A percentile compares a stretch with the other conserved stretches of the same genome.
These are phyloP conservation scores for Drosophila eohydei DNA, from an alignment of 2,888 invertebrate genomes.

Conservation along the genomic window DNA sequence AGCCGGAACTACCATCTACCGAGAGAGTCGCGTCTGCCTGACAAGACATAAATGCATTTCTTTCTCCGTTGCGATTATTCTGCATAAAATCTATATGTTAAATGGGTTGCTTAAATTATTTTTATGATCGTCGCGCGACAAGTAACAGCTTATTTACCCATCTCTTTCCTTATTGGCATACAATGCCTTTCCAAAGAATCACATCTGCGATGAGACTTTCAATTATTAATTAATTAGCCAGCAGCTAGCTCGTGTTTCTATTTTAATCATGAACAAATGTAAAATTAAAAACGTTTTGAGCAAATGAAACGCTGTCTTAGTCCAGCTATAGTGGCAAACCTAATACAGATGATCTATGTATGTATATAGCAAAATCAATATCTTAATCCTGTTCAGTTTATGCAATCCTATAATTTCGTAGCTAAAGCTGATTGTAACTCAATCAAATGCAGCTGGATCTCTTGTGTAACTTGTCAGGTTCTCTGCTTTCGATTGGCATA, in stretches of 20 bases:
- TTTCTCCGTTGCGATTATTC: slow-evolving; percentile 43
- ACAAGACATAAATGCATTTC: slow-evolving; percentile 67
- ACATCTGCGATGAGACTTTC: slow-evolving; percentile 31
- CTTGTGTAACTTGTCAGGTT: too few relatives aligned
- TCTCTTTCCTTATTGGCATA: slow-evolving; percentile 35
- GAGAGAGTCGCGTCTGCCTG: slow-evolving; percentile 43
- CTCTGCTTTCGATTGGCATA: too few relatives aligned
- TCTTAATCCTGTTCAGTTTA: neutral
- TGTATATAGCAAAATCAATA: neutral
- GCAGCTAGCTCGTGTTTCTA: slow-evolving; percentile 39
- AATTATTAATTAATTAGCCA: slow-evolving; percentile 19
- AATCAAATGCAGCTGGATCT: too few relatives aligned
- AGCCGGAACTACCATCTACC: slow-evolving; percentile 36
- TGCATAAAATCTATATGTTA: slow-evolving; percentile 37
- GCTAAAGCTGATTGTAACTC: too few relatives aligned
- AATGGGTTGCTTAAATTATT: slow-evolving; percentile 33
- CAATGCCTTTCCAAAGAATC: slow-evolving; percentile 50
- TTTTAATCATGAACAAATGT: slow-evolving; percentile 12
- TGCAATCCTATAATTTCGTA: neutral
- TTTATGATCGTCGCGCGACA: slow-evolving; percentile 6
- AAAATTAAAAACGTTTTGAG: slow-evolving; percentile 32
- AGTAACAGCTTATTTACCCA: slow-evolving; percentile 20
- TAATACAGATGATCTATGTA: neutral
- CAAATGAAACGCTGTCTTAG: slow-evolving; percentile 1
- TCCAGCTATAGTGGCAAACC: neutral